These are phyloP conservation scores for Acholoe squamosa DNA, from an alignment of 2,888 invertebrate genomes.

Conservation along the genomic window DNA sequence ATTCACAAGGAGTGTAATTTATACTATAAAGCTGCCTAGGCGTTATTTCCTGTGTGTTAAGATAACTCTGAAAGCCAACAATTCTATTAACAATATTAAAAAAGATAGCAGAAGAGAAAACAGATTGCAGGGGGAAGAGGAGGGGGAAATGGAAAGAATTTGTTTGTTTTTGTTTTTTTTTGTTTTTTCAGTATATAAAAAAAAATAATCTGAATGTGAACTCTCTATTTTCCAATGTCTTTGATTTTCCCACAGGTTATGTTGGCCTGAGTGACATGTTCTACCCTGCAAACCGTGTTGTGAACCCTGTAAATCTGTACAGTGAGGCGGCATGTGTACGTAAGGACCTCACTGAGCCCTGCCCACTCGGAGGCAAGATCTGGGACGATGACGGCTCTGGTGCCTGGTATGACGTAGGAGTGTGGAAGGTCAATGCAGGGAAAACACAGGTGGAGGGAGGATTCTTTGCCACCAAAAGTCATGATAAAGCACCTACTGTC, in stretches of 20 bases:
- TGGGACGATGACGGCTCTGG: slow-evolving; percentile 41
- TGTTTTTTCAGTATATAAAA: background rate
- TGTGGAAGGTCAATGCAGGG: background rate
- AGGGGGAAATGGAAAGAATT: too few species aligned
- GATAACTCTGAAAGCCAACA: too few species aligned
- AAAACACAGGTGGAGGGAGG: background rate
- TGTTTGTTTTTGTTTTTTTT: too few species aligned
- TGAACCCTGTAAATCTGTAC: background rate
- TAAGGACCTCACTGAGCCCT: background rate
- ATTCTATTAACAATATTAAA: too few species aligned
- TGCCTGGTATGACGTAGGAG: slow-evolving; percentile 5
- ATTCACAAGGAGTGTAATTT: too few species aligned
- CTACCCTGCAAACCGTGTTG: background rate
- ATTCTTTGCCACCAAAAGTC: slow-evolving; percentile 7
- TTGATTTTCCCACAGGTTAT: background rate
- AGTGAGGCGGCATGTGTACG: background rate
- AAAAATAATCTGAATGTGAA: background rate
- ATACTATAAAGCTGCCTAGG: too few species aligned
- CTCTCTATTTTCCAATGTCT: background rate
- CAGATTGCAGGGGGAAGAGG: too few species aligned
- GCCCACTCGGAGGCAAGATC: background rate
- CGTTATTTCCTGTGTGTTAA: too few species aligned
- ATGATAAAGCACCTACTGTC: background rate
- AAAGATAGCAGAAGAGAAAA: too few species aligned
- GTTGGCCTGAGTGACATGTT: slow-evolving; percentile 18